Base-by-base conservation (phyloP, 2,113 vertebrate species). In the Lepisosteus oculatus region DNA sequence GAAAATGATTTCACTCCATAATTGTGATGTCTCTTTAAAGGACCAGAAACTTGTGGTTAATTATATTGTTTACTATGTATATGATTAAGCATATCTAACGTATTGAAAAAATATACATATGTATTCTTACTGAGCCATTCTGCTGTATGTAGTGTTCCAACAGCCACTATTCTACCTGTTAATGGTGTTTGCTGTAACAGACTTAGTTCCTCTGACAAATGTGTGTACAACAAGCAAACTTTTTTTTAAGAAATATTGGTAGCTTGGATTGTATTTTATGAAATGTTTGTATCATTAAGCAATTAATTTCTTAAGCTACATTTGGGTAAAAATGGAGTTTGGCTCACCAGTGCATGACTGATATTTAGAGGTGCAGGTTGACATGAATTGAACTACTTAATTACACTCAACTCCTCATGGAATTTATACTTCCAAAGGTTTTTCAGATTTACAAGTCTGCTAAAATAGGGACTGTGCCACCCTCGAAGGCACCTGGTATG, bases 1-100 rank as follows among this genome's bases (percentile, higher is more conserved):
- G 8, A 51, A 51, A 51, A 51, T 6, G 5, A 51, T 51, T 29
- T 29, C 17, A 29, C 17, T 29, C 17, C 17, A 51, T 51, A 51
- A 9, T 5, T 2, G 4, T 51, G 47, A 51, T 67, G 71, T 78
- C 74, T 77, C 84, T 81, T 64, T 69, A 83, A 87, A 91, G 87
- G 91, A 92, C 91, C 90, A 91, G 89, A 92, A 86, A 91, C 91
- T 92, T 91, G 91, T 92, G 91, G 84, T 87, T 90, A 83, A 79
- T 81, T 82, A 84, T 86, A 78, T 88, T 83, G 79, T 89, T 89
- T 92, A 88, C 81, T 81, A 78, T 85, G 81, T 88, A 79, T 89
- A 87, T 82, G 76, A 83, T 82, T 87, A 83, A 67, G 68, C 57
- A 75, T 80, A 83, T 81, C 79, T 86, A 83, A 86, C 76, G 86